Evolutionary conservation across 1,140 invertebrate species (phyloP).

Genomic region (Drosophila trapezifrons): DNA sequence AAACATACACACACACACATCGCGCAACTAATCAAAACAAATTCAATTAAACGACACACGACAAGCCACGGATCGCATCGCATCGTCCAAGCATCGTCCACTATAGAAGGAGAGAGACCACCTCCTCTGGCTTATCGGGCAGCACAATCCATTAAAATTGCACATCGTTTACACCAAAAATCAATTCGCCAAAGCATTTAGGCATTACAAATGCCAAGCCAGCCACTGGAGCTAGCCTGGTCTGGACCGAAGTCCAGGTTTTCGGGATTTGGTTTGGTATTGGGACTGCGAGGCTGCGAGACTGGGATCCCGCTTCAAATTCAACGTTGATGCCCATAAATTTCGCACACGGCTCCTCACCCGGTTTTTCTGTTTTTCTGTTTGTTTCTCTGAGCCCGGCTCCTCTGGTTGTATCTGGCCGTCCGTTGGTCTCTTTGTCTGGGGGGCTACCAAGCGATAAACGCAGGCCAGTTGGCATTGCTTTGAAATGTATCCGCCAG

Average conservation of each 20-base stretch:
- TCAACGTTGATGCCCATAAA: constrained; percentile 81
- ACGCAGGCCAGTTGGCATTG: constrained; percentile 66
- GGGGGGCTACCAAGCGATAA: constrained; percentile 72
- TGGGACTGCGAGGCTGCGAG: not conserved
- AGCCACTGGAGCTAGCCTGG: constrained; percentile 69
- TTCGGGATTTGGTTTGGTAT: constrained; percentile 24
- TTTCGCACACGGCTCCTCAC: constrained; percentile 64
- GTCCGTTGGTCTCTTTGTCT: constrained; percentile 31
- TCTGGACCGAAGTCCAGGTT: constrained; percentile 12
- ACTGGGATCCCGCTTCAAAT: constrained; percentile 73
- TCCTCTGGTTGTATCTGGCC: constrained; percentile 14
- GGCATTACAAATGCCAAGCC: constrained; percentile 81
- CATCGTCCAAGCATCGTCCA: constrained; percentile 4
- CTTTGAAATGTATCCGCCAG: constrained; percentile 80
- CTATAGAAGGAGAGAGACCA: constrained; percentile 15
- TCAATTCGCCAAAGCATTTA: constrained; percentile 84
- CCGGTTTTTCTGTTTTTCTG: constrained; percentile 9
- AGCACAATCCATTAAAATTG: constrained; percentile 84
- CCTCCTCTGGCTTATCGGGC: constrained; percentile 76
- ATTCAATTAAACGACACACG: constrained; percentile 80
- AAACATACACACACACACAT: no score
- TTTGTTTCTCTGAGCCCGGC: constrained; percentile 38
- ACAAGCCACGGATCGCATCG: constrained; percentile 36
- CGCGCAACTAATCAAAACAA: constrained; percentile 79
- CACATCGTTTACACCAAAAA: constrained; percentile 84